These are phyloP conservation scores for Nycteola revayana DNA, from an alignment of 2,888 invertebrate species.

Conservation along the genomic window DNA sequence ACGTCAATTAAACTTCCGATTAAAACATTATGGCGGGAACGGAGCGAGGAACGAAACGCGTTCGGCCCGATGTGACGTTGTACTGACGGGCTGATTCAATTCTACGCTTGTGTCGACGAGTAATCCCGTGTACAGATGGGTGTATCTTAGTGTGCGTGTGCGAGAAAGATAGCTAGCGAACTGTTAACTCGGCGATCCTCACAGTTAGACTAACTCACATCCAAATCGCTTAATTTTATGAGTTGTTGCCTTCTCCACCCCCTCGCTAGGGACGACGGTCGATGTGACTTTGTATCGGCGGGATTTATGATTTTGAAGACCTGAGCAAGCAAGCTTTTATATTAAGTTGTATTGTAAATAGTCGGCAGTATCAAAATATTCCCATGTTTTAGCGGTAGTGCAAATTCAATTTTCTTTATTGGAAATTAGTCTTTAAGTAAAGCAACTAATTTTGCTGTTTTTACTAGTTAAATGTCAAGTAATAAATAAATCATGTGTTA, in stretches of 20 bases:
- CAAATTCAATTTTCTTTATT: too few species aligned
- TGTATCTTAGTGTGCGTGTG: slow-evolving; percentile 46
- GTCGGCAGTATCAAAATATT: too few species aligned
- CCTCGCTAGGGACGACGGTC: slow-evolving; percentile 51
- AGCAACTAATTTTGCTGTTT: too few species aligned
- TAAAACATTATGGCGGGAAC: slow-evolving; percentile 36
- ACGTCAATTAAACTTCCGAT: slow-evolving; percentile 40
- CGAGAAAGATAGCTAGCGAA: slow-evolving; percentile 59
- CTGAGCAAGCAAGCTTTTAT: too few species aligned
- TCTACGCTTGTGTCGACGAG: slow-evolving; percentile 9
- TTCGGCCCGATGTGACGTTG: slow-evolving; percentile 32
- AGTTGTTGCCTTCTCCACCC: slow-evolving; percentile 83
- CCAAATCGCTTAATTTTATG: slow-evolving; percentile 83
- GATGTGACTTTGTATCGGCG: slow-evolving; percentile 52
- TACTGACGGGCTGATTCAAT: slow-evolving; percentile 22
- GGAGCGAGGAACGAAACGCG: slow-evolving; percentile 29
- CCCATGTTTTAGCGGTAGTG: too few species aligned
- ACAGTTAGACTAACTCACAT: slow-evolving; percentile 82
- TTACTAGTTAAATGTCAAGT: too few species aligned
- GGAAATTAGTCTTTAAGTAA: too few species aligned
- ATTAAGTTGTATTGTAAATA: too few species aligned
- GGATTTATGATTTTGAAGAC: slow-evolving; percentile 6
- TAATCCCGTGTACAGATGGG: slow-evolving; percentile 6
- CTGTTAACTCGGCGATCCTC: slow-evolving; percentile 78
- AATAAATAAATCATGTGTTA: too few species aligned